Conservation (phyloP, 2,797 vertebrate genomes). For the Chrysocyon brachyurus region DNA sequence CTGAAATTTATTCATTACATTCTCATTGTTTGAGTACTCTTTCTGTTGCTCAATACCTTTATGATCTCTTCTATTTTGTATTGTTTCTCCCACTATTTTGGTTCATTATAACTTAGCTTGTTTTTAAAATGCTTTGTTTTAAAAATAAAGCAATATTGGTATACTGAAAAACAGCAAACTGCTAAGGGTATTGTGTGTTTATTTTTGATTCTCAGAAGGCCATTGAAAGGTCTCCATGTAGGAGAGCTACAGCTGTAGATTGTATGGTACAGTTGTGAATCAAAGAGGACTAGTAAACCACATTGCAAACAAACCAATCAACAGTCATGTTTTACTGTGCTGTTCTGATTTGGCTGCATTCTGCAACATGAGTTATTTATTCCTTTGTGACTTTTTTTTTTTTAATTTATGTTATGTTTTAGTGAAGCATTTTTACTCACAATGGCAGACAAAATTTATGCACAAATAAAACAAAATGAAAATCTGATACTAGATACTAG, state of each 20-base stretch:
- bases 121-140: background rate
- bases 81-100: background rate
- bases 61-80: background rate
- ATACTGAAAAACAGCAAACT: background rate
- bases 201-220: background rate
- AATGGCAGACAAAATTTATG: background rate
- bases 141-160: background rate
- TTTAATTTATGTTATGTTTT: background rate
- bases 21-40: background rate
- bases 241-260: background rate
- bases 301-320: background rate
- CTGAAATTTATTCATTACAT: background rate
- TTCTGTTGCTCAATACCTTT: background rate
- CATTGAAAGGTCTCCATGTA: background rate
- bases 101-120: background rate
- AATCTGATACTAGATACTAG: background rate
- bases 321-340: background rate
- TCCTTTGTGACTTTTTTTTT: background rate
- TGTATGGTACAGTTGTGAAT: background rate
- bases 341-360: background rate
- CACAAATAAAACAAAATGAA: background rate
- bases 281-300: background rate
- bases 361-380: background rate
- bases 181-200: background rate
- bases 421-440: background rate